These are phyloP conservation scores for Clostera curtula DNA, from an alignment of 2,888 invertebrate genomes.

Conservation along the genomic window DNA sequence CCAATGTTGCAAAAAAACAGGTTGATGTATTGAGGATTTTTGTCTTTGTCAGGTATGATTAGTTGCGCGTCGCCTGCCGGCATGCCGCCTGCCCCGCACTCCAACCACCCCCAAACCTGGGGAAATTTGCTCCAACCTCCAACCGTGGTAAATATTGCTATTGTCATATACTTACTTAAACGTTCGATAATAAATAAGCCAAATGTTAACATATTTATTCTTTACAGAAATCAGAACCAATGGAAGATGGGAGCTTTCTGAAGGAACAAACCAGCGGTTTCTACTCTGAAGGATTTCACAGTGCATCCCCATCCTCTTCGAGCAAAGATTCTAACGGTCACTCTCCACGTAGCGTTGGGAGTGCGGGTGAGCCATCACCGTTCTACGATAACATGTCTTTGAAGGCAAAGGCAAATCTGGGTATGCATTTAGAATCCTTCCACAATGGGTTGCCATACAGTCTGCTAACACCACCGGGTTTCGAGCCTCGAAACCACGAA, in stretches of 20 bases:
- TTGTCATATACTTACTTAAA: neutral
- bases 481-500: constrained; percentile 50
- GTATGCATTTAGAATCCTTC: constrained; percentile 56
- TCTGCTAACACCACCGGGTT: constrained; percentile 77
- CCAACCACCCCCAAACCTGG: constrained; percentile 50
- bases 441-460: constrained; percentile 71
- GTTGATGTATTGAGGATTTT: constrained; percentile 2
- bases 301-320: constrained; percentile 75
- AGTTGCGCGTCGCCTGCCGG: constrained; percentile 64
- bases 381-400: constrained; percentile 57
- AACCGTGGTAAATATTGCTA: constrained; percentile 49
- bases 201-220: constrained; percentile 15
- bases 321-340: constrained; percentile 68
- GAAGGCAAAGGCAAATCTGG: constrained; percentile 62
- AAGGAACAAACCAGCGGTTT: constrained; percentile 77
- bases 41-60: constrained; percentile 49
- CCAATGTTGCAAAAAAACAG: constrained; percentile 14
- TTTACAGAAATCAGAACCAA: constrained; percentile 75
- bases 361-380: constrained; percentile 50
- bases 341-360: constrained; percentile 65
- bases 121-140: constrained; percentile 48
- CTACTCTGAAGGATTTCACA: constrained; percentile 76
- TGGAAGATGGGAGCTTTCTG: constrained; percentile 55
- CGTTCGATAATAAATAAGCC: neutral
- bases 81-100: constrained; percentile 58